phyloP scores from a whole-genome alignment of 35 echinoderm and acorn worm genomes.

The Patiria miniata region DNA sequence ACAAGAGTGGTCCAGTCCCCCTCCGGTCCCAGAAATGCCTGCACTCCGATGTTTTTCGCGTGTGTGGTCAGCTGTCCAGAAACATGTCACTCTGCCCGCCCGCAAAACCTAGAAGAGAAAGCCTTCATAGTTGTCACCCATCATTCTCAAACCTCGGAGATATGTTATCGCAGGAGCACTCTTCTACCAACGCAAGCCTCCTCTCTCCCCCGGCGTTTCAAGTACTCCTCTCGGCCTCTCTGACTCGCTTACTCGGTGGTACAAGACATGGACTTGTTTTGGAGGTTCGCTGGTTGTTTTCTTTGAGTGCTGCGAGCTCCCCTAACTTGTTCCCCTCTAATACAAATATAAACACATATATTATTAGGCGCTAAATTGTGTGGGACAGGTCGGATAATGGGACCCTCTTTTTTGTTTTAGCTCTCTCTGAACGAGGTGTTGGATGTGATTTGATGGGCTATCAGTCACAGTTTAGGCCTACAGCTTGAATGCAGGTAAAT shows the following conservation, averaged over 20 bases:
- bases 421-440: too few species aligned
- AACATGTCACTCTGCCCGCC: conserved; percentile 1
- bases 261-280: background rate
- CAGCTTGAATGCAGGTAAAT: too few species aligned
- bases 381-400: background rate
- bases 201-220: background rate
- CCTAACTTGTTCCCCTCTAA: background rate
- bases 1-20: too few species aligned
- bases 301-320: background rate
- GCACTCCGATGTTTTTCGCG: too few species aligned
- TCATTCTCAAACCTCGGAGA: background rate
- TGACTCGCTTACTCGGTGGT: background rate
- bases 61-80: too few species aligned
- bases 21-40: too few species aligned
- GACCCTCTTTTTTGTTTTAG: too few species aligned
- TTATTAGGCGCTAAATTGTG: conserved; percentile 3
- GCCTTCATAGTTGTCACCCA: too few species aligned
- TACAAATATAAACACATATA: conserved; percentile 17
- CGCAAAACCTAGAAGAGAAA: too few species aligned
- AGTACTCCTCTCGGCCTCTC: background rate
- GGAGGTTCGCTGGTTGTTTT: background rate
- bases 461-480: too few species aligned
- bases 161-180: background rate
- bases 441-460: too few species aligned
- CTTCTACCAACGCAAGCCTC: background rate